Percentiles rank a stretch among this genome's conserved stretches.
These are phyloP conservation scores for Chiroxiphia lanceolata DNA, from an alignment of 2,797 vertebrate genomes.

Conservation along the genomic window DNA sequence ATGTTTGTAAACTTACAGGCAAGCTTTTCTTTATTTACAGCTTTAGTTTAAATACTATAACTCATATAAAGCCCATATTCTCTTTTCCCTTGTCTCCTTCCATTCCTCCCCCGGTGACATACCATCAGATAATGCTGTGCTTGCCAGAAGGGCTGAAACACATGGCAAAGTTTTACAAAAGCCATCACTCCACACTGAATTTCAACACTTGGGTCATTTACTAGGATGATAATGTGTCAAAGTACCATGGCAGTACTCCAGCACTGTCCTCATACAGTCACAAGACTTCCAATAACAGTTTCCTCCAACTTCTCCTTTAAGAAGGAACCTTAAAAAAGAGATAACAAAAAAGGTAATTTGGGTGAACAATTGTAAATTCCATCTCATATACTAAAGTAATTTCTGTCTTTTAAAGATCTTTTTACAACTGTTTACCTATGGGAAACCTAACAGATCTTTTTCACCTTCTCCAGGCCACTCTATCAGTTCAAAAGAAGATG, in stretches of 20 bases:
- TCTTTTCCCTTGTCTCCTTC: conserved; percentile 20
- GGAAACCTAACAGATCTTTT: background rate
- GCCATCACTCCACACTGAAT: background rate
- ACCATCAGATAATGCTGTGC: conserved; percentile 15
- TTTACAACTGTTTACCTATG: background rate
- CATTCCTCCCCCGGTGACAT: background rate
- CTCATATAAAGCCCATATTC: conserved; percentile 22
- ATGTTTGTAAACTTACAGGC: conserved; percentile 81
- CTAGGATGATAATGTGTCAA: background rate
- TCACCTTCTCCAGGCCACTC: background rate
- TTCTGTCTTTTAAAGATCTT: background rate
- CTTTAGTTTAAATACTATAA: conserved; percentile 72
- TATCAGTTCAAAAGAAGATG: background rate
- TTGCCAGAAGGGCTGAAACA: background rate
- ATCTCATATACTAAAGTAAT: background rate
- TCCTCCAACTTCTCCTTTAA: background rate
- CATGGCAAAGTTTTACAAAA: background rate
- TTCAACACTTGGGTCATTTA: conserved; percentile 20
- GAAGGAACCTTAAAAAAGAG: background rate
- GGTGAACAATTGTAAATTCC: background rate
- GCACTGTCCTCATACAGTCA: background rate
- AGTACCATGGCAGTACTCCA: background rate
- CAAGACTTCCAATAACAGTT: background rate
- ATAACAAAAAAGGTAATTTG: background rate
- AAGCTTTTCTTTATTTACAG: conserved; percentile 78